A percentile compares a stretch with the other conserved stretches of the same genome.
These are phyloP conservation scores for Caerostris extrusa DNA, from an alignment of 1,140 invertebrate genomes.

Conservation along the genomic window DNA sequence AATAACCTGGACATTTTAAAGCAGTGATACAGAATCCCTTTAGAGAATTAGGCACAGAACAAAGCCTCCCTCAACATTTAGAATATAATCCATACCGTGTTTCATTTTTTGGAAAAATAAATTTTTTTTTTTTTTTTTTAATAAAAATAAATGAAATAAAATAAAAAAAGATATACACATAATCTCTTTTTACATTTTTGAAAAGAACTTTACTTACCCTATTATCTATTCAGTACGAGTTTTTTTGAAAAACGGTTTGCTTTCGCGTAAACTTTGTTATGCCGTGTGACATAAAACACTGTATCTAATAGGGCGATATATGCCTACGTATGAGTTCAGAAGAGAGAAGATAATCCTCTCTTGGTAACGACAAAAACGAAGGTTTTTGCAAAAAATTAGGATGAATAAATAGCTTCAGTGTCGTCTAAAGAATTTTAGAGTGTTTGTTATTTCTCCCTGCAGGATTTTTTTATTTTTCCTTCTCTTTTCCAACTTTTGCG, in stretches of 20 bases:
- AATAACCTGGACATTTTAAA: constrained; percentile 63
- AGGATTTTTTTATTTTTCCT: neutral
- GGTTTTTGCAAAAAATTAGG: constrained; percentile 60
- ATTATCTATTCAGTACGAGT: constrained; percentile 73
- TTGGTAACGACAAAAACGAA: constrained; percentile 58
- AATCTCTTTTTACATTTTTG: constrained; percentile 73
- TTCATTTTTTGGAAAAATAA: constrained; percentile 47
- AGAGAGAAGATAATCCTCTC: constrained; percentile 73
- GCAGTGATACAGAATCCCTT: constrained; percentile 53
- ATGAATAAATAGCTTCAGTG: constrained; percentile 69
- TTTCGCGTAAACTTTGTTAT: constrained; percentile 74
- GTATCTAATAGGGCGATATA: constrained; percentile 61
- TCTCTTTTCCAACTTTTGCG: constrained; percentile 15
- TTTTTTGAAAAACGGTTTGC: constrained; percentile 67
- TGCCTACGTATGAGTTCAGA: neutral
- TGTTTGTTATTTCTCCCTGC: constrained; percentile 37
- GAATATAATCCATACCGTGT: constrained; percentile 74
- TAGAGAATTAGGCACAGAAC: constrained; percentile 72
- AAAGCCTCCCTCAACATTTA: constrained; percentile 55
- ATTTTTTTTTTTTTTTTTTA: constrained; percentile 47
- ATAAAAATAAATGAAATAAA: neutral
- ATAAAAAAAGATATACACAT: constrained; percentile 34
- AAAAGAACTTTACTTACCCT: constrained; percentile 44
- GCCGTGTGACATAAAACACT: constrained; percentile 52
- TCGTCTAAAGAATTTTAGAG: constrained; percentile 56